phyloP scores from a whole-genome alignment of 2,113 vertebrate species.

The Aegypius monachus region DNA sequence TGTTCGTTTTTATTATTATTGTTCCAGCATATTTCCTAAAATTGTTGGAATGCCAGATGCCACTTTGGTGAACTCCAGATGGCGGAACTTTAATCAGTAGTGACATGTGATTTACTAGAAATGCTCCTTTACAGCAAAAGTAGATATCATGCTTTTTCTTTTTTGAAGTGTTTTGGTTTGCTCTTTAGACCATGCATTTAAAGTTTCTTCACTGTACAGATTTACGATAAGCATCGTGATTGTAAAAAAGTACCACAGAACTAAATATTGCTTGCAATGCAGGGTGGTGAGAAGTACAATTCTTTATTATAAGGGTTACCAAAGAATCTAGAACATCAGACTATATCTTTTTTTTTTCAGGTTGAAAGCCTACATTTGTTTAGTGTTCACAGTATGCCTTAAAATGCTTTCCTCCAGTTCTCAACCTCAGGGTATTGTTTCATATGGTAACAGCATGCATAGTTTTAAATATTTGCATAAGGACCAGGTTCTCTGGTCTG shows the following conservation, averaged over 20 bases:
- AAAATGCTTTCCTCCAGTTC: background rate
- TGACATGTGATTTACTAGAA: constrained; percentile 39
- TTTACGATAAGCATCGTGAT: background rate
- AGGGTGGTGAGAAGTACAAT: background rate
- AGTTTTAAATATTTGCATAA: constrained; percentile 9
- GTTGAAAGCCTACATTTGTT: background rate
- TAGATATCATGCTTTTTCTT: background rate
- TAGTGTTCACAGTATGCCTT: background rate
- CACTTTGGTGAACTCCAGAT: constrained; percentile 32
- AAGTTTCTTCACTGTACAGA: background rate
- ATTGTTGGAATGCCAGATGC: constrained; percentile 33
- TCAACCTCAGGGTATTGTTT: background rate
- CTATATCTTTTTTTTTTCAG: background rate
- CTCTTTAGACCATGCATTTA: background rate
- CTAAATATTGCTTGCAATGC: background rate
- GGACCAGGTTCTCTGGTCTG: background rate
- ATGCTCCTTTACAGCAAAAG: background rate
- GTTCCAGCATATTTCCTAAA: constrained; percentile 43
- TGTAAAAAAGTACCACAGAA: background rate
- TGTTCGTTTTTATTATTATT: background rate
- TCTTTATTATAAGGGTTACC: background rate
- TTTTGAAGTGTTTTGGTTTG: background rate
- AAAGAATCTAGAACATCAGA: background rate
- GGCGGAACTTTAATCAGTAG: constrained; percentile 38
- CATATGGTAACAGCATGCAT: background rate